A percentile compares a stretch with the other conserved stretches of the same genome.
Conservation (phyloP, 2,113 vertebrate species). For the Sylvia atricapilla region DNA sequence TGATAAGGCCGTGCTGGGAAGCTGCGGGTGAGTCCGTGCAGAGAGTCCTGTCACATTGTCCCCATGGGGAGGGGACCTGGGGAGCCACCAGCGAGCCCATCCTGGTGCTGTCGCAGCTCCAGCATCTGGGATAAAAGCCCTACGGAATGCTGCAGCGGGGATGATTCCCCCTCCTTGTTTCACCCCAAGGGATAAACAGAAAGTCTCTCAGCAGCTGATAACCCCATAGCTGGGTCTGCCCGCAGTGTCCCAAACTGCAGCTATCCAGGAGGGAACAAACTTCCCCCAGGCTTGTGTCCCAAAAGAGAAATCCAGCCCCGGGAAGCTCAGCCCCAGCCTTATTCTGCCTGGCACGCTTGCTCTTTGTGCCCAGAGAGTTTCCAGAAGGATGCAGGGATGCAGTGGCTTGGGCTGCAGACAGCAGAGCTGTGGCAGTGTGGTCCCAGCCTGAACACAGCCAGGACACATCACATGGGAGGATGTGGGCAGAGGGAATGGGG, state of each 20-base stretch:
- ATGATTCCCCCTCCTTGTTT: background rate
- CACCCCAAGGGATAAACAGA: background rate
- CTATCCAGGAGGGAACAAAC: background rate
- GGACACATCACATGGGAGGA: background rate
- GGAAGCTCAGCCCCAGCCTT: background rate
- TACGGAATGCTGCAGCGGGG: background rate
- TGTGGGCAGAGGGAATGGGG: background rate
- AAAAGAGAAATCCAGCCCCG: background rate
- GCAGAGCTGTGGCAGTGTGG: fast-evolving
- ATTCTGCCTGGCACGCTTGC: background rate
- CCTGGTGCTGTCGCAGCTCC: background rate
- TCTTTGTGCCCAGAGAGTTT: background rate
- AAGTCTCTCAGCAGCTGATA: background rate
- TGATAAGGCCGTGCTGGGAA: conserved; percentile 13
- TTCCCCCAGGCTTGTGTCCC: fast-evolving
- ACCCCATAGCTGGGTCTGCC: background rate
- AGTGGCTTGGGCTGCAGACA: background rate
- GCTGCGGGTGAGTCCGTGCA: background rate
- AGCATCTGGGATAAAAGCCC: background rate
- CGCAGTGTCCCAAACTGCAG: background rate
- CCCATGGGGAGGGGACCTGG: fast-evolving
- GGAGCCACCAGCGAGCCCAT: fast-evolving
- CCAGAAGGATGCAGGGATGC: background rate
- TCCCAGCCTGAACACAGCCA: fast-evolving
- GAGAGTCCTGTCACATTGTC: background rate